phyloP scores from a whole-genome alignment of 2,888 invertebrate species.

The Thera obeliscata region DNA sequence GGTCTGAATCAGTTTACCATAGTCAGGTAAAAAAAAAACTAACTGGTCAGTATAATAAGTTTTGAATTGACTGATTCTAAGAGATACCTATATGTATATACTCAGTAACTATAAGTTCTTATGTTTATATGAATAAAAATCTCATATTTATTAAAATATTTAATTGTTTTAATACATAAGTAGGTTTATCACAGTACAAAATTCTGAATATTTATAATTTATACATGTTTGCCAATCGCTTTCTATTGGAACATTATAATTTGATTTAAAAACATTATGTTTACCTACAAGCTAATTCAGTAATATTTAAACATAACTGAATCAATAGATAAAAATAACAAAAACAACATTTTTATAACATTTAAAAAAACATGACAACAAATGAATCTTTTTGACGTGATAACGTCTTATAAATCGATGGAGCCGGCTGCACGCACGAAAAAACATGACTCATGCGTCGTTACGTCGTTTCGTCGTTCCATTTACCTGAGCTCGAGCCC shows the following conservation, averaged over 20 bases:
- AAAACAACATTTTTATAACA: background rate
- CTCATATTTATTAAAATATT: constrained; percentile 42
- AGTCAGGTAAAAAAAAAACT: background rate
- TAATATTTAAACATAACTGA: background rate
- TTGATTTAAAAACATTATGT: background rate
- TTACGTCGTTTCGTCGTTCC: too few species aligned
- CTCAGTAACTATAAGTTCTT: too few species aligned
- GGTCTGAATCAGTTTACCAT: background rate
- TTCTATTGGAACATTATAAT: background rate
- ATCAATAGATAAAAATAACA: background rate
- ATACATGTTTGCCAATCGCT: constrained; percentile 17
- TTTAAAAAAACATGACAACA: background rate
- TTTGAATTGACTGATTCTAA: background rate
- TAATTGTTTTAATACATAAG: constrained; percentile 43
- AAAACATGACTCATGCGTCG: too few species aligned
- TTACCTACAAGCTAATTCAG: background rate
- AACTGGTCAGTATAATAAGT: background rate
- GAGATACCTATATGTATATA: too few species aligned
- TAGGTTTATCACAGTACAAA: constrained; percentile 58
- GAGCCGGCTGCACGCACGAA: too few species aligned
- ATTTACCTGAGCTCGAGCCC: too few species aligned
- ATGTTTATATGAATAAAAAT: constrained; percentile 37
- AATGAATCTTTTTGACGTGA: too few species aligned
- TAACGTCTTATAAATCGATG: too few species aligned
- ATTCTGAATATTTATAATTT: constrained; percentile 42